Percentiles rank a stretch among this genome's conserved stretches.
These are phyloP conservation scores for Euzophera pinguis DNA, from an alignment of 2,888 invertebrate species.

Conservation along the genomic window DNA sequence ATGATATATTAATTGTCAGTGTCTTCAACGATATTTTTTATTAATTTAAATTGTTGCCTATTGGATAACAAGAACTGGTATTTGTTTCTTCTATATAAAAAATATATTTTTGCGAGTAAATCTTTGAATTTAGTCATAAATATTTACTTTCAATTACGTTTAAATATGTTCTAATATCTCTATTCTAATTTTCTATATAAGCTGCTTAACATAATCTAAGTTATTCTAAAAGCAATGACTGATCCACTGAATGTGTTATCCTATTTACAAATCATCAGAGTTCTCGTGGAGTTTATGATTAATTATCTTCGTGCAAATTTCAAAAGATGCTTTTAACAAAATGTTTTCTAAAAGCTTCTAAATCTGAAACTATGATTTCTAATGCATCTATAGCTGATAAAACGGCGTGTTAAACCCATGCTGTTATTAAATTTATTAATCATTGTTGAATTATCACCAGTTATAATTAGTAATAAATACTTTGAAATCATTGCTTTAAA, in stretches of 20 bases:
- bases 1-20: neutral
- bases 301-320: constrained; percentile 40
- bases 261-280: constrained; percentile 18
- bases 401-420: constrained; percentile 49
- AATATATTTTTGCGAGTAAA: too few species aligned
- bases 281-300: constrained; percentile 24
- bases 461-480: neutral
- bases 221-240: constrained; percentile 26
- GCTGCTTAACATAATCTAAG: constrained; percentile 17
- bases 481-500: neutral
- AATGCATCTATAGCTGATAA: constrained; percentile 52
- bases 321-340: constrained; percentile 27
- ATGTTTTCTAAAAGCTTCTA: constrained; percentile 57
- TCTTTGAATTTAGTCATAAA: too few species aligned
- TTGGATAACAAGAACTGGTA: too few species aligned
- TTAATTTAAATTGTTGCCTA: too few species aligned
- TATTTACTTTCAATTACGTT: neutral
- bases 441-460: neutral
- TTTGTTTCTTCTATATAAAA: too few species aligned
- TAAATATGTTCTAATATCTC: neutral
- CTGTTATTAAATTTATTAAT: constrained; percentile 32
- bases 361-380: constrained; percentile 42
- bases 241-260: constrained; percentile 15
- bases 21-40: too few species aligned
- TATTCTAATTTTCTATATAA: constrained; percentile 5